Base-by-base conservation (phyloP, 1,140 invertebrate species). In the Armadillidium nasatum region DNA sequence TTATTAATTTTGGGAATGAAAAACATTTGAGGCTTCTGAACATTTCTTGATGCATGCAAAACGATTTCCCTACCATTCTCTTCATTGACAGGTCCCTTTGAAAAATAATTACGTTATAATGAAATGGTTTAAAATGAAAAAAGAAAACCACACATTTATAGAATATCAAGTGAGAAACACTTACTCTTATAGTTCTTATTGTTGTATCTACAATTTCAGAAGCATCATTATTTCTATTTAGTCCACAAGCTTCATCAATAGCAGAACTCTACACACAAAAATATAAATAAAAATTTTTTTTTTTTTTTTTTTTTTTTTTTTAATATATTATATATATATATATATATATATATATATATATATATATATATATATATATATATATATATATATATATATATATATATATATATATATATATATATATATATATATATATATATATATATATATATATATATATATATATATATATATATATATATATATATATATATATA, bases 1-100 rank as follows among this genome's bases (percentile, higher is more conserved):
- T 76, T 76, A 19, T 76, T 46, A 11, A 76, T 44, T 76, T 45
- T 76, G 22, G 54, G 22, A 3, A 21, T 71, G 44, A 76, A 76
- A 43, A 76, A 76, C 9, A 76, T 19, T 22, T 76, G 74, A 7
- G 74, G 74, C 50, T 76, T 76, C 21, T 76, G 74, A 10, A 76
- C 74, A 68, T 76, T 76, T 21, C 68, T 76, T 7, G 74, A 76
- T 2, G 74, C 74, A 66, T 44, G 44, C 7, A 76, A 44, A 54
- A 76, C 50, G 33, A 76, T 76, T 60, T 60, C 50, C 7, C 50
- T 13, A 13, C 50, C 50, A 13, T 13, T 60, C 2, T 60, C 50
- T 60, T 60, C 50, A 60, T 60, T 60, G 50, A 7, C 50, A 15
- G 50, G 50, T 15, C 50, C 50, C 50, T 60, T 1, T 60, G 50